Evolutionary conservation across 2,797 vertebrate species (phyloP).

Genomic region (Pogonophryne albipinna): DNA sequence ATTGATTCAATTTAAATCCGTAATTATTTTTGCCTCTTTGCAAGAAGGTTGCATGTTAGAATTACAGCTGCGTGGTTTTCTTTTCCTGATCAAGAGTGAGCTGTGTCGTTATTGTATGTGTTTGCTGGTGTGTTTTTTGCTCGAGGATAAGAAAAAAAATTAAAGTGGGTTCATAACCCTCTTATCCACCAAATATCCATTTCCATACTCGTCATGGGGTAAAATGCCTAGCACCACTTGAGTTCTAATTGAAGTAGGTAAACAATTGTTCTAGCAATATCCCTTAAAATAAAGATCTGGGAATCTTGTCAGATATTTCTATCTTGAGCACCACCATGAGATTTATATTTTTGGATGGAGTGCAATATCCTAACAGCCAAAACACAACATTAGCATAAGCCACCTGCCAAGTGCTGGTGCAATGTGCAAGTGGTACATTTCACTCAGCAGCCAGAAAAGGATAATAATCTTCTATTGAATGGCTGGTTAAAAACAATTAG

Average conservation of each 20-base stretch:
- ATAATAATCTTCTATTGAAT: too few species aligned
- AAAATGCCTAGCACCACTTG: slow-evolving; percentile 1
- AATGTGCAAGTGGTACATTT: too few species aligned
- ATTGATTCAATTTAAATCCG: slow-evolving; percentile 22
- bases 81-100: neutral
- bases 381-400: too few species aligned
- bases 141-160: neutral
- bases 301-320: neutral
- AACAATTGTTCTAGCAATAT: neutral
- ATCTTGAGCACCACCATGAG: neutral
- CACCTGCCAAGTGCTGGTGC: too few species aligned
- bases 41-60: slow-evolving; percentile 12
- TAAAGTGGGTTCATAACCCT: neutral
- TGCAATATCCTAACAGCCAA: neutral
- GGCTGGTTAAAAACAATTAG: too few species aligned
- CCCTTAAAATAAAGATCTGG: neutral
- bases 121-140: slow-evolving; percentile 1
- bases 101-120: neutral
- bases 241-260: neutral
- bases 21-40: slow-evolving; percentile 26
- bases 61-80: slow-evolving; percentile 1
- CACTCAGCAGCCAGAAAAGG: too few species aligned
- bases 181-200: neutral
- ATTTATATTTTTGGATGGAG: neutral
- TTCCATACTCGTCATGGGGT: neutral